Evolutionary conservation across 2,888 invertebrate species (phyloP).

Genomic region (Rotaria socialis): DNA sequence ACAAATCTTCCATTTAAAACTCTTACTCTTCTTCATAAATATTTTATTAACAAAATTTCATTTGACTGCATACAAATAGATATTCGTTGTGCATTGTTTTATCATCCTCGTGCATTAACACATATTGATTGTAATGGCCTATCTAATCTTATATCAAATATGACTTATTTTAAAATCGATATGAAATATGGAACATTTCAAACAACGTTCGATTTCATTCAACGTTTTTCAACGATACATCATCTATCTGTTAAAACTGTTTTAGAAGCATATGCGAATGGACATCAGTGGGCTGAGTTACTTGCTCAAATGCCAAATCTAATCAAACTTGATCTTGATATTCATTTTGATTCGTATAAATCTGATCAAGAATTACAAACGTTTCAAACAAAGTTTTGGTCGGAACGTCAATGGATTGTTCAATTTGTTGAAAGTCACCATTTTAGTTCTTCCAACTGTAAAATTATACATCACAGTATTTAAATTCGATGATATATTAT

Average conservation of each 20-base stretch:
- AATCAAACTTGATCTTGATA: not conserved
- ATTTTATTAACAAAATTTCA: not conserved
- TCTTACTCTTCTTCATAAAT: not conserved
- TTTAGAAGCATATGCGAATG: not conserved
- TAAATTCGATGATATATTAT: not conserved
- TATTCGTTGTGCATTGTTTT: not conserved
- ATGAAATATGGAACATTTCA: not conserved
- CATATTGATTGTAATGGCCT: not conserved
- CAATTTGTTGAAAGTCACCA: not conserved
- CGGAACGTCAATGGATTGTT: not conserved
- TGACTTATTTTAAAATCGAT: not conserved
- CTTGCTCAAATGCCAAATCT: not conserved
- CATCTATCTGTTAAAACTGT: not conserved
- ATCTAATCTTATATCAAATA: not conserved
- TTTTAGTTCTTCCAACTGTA: not conserved
- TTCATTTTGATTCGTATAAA: not conserved
- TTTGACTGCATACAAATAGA: not conserved
- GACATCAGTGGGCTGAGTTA: not conserved
- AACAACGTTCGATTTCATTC: not conserved
- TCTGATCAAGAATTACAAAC: constrained; percentile 5
- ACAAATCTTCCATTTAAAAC: not conserved
- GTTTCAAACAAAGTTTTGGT: not conserved
- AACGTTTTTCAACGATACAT: not conserved
- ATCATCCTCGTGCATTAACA: not conserved
- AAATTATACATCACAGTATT: not conserved